These are phyloP conservation scores for Cladopsammia gracilis DNA, from an alignment of 64 coral and sea anemone genomes.

Conservation along the genomic window DNA sequence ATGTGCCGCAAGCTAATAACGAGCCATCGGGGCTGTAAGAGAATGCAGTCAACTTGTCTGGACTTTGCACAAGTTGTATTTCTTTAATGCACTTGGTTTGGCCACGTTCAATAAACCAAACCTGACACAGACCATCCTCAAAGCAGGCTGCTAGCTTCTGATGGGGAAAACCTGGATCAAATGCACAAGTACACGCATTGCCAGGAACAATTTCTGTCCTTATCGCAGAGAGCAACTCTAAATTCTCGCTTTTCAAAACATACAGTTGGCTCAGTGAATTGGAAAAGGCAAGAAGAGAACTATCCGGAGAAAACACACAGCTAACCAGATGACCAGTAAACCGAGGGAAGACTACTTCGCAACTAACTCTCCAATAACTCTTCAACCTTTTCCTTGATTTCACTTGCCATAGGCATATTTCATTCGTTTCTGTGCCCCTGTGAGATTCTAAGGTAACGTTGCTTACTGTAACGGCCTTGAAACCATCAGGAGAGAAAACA, in stretches of 20 bases:
- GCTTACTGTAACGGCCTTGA: conserved; percentile 60
- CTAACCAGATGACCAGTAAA: conserved; percentile 55
- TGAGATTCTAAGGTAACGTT: conserved; percentile 31
- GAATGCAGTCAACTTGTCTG: conserved; percentile 54
- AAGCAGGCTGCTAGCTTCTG: conserved; percentile 46
- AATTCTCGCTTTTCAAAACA: conserved; percentile 39
- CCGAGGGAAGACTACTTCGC: conserved; percentile 34
- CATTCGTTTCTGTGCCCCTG: conserved; percentile 43
- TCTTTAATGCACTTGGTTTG: conserved; percentile 53
- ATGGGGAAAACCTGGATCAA: conserved; percentile 40
- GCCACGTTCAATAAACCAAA: conserved; percentile 47
- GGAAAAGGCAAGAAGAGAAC: conserved; percentile 57
- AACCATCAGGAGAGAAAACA: conserved; percentile 68
- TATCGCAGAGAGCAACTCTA: conserved; percentile 41
- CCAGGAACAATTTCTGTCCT: neutral
- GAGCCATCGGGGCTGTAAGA: conserved; percentile 69
- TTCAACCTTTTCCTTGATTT: conserved; percentile 12
- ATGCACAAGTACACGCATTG: conserved; percentile 43
- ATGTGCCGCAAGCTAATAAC: conserved; percentile 78
- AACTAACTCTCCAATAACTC: conserved; percentile 34
- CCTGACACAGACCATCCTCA: conserved; percentile 56
- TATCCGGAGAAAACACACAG: conserved; percentile 64
- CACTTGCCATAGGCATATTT: conserved; percentile 65
- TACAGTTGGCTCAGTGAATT: conserved; percentile 61
- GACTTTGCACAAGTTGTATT: conserved; percentile 56